phyloP scores from a whole-genome alignment of 2,797 vertebrate species.

The Pangasius krempfi region DNA sequence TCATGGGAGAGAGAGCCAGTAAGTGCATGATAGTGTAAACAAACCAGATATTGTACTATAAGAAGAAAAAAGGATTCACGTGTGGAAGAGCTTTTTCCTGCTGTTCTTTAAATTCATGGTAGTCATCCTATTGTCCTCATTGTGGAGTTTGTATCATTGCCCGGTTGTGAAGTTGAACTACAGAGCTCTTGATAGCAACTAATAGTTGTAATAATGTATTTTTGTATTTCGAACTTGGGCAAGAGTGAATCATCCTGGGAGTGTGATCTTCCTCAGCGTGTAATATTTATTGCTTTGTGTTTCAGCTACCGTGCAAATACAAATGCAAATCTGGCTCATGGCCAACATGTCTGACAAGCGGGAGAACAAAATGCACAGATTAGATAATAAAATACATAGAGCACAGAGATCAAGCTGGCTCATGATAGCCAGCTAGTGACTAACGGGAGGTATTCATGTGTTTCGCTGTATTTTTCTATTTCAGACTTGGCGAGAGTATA shows the following conservation, averaged over 20 bases:
- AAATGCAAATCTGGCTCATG: constrained; percentile 18
- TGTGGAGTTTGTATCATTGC: constrained; percentile 8
- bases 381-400: constrained; percentile 18
- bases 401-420: neutral
- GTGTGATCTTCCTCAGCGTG: neutral
- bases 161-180: neutral
- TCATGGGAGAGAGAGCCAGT: neutral
- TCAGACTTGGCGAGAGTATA: neutral
- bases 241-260: neutral
- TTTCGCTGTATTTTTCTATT: neutral
- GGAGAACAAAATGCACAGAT: constrained; percentile 21
- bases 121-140: neutral
- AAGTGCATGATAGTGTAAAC: neutral
- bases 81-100: neutral
- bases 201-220: neutral
- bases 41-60: neutral
- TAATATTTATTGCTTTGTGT: constrained; percentile 9
- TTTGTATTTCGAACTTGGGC: neutral
- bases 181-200: neutral
- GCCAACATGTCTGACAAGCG: constrained; percentile 3
- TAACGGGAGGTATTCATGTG: neutral
- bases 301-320: constrained; percentile 7
- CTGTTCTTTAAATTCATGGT: neutral
- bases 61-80: neutral
- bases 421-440: constrained; percentile 7